A percentile compares a stretch with the other conserved stretches of the same genome.
phyloP scores from a whole-genome alignment of 2,797 vertebrate genomes.

The Denticeps clupeoides region DNA sequence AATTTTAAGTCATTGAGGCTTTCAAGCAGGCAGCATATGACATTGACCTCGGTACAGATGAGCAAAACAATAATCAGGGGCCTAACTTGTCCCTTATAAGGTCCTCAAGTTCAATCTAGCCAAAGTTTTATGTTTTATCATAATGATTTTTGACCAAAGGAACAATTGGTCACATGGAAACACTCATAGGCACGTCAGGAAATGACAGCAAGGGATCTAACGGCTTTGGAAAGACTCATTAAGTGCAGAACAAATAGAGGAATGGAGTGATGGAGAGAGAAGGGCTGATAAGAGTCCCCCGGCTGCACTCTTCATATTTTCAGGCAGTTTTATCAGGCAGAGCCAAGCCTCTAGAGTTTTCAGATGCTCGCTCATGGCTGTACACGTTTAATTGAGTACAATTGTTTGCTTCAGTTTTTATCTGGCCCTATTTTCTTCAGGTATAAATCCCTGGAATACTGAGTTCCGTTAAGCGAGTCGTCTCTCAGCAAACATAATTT shows the following conservation, averaged over 20 bases:
- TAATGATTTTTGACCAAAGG: not conserved
- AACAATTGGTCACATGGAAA: not conserved
- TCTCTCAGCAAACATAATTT: too few species aligned
- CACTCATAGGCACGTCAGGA: not conserved
- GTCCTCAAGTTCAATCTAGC: too few species aligned
- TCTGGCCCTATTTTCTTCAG: not conserved
- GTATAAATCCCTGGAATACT: not conserved
- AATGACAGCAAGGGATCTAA: not conserved
- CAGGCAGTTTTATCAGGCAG: conserved; percentile 1
- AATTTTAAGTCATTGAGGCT: too few species aligned
- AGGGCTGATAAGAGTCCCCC: not conserved
- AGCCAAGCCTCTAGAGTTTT: not conserved
- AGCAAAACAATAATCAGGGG: too few species aligned
- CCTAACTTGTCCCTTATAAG: too few species aligned
- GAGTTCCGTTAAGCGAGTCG: not conserved
- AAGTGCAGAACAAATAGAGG: not conserved
- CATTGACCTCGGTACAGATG: too few species aligned
- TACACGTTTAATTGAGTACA: conserved; percentile 22
- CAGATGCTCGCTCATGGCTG: conserved; percentile 15
- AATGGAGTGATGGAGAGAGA: not conserved
- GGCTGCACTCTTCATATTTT: conserved; percentile 2
- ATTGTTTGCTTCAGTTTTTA: conserved; percentile 2
- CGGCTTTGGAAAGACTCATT: not conserved
- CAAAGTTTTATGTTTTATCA: too few species aligned
- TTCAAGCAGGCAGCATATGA: too few species aligned